phyloP scores from a whole-genome alignment of 1,140 invertebrate species.

The Hestina assimilis region DNA sequence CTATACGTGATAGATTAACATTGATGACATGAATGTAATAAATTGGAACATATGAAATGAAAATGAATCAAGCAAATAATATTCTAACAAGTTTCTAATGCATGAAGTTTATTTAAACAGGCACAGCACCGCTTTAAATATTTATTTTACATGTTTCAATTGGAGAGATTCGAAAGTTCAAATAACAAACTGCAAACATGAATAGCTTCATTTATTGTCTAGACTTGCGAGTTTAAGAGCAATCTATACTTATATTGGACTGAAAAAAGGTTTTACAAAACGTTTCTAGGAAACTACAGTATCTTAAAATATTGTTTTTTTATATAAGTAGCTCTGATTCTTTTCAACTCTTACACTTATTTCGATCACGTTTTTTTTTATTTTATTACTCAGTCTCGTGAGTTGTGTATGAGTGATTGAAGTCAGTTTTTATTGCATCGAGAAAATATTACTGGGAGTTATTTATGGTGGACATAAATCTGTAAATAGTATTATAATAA shows the following conservation, averaged over 20 bases:
- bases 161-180: constrained; percentile 73
- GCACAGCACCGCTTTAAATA: constrained; percentile 44
- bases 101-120: constrained; percentile 26
- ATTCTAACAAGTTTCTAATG: constrained; percentile 31
- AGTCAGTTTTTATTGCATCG: too few species aligned
- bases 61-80: constrained; percentile 7
- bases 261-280: background rate
- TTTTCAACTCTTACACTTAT: too few species aligned
- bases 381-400: too few species aligned
- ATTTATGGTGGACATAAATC: too few species aligned
- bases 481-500: too few species aligned
- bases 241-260: background rate
- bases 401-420: too few species aligned
- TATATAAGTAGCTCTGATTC: too few species aligned
- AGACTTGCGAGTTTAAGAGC: constrained; percentile 27
- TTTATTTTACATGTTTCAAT: constrained; percentile 66
- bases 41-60: background rate
- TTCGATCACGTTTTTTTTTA: too few species aligned
- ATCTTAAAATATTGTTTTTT: background rate
- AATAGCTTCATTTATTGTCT: constrained; percentile 45
- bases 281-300: background rate
- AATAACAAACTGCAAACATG: constrained; percentile 64
- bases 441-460: too few species aligned
- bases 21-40: too few species aligned
- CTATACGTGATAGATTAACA: background rate